Evolutionary conservation across 2,888 invertebrate species (phyloP), one percentile per base, ranked within the genome.

Genomic region (Nowickia ferox): DNA sequence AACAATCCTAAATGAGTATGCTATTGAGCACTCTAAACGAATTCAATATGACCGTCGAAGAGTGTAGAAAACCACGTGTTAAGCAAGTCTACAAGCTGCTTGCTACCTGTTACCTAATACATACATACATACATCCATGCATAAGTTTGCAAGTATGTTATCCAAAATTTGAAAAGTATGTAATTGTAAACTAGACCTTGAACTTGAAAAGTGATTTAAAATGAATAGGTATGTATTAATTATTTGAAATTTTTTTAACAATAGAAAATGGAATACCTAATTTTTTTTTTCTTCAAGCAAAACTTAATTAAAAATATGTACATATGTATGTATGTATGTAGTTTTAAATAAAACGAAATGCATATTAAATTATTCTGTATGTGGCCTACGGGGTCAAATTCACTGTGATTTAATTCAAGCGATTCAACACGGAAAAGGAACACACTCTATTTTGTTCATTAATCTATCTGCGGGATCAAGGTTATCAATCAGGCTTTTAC

Each of bases 391-490:
- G 92, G 91, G 92, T 92, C 91, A 90, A 91, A 88, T 89, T 90
- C 90, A 91, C 91, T 90, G 78, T 74, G 57, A 22, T 90, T 87
- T 72, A 83, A 88, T 84, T 88, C 87, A 90, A 91, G 87, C 89
- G 90, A 91, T 91, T 91, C 89, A 92, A 92, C 91, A 92, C 92
- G 92, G 92, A 89, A 91, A 92, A 82, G 91, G 88, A 90, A 92
- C 90, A 90, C 91, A 89, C 79, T 87, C 89, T 55, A 19, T 48
- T 82, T 72, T 30, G 53, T 92, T 30, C 30, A 22, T 66, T 92
- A 88, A 90, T 92, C 87, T 92, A 91, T 92, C 92, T 92, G 92
- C 89, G 89, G 88, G 92, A 92, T 92, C 92, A 91, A 89, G 92
- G 92, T 89, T 87, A 87, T 89, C 91, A 92, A 92, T 85, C 59